Evolutionary conservation across 2,888 invertebrate species (phyloP).

Genomic region (Caenorhabditis imperialis): DNA sequence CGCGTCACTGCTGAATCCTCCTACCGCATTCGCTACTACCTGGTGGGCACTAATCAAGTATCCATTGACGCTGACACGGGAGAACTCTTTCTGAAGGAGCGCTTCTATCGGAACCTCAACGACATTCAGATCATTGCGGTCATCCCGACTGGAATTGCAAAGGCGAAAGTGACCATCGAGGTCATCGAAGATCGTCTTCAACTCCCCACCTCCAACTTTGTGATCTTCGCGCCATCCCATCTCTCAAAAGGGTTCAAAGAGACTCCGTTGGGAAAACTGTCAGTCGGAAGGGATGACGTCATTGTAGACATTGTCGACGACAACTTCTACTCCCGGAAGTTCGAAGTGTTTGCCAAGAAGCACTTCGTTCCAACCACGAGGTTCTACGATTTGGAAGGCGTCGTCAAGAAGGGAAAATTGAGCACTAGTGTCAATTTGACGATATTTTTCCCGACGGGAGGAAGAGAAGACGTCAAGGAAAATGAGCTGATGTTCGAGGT

Average conservation of each 20-base stretch:
- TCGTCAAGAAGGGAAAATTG: slow-evolving; percentile 41
- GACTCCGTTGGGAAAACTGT: slow-evolving; percentile 32
- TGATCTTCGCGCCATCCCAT: slow-evolving; percentile 25
- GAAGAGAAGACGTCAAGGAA: not conserved
- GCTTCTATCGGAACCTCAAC: slow-evolving; percentile 27
- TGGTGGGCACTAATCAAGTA: slow-evolving; percentile 38
- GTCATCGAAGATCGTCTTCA: slow-evolving; percentile 42
- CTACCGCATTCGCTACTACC: slow-evolving; percentile 46
- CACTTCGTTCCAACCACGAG: slow-evolving; percentile 2
- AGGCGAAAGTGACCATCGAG: slow-evolving; percentile 45
- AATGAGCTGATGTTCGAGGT: slow-evolving; percentile 33
- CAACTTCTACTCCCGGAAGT: slow-evolving; percentile 33
- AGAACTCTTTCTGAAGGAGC: slow-evolving; percentile 39
- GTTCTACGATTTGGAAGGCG: slow-evolving; percentile 34
- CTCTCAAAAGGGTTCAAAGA: no score
- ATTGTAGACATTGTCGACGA: slow-evolving; percentile 47
- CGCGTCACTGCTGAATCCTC: slow-evolving; percentile 56
- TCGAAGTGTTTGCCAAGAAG: slow-evolving; percentile 22
- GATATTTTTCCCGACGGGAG: slow-evolving; percentile 12
- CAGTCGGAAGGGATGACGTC: slow-evolving; percentile 50
- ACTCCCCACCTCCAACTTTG: slow-evolving; percentile 21
- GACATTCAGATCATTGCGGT: slow-evolving; percentile 41
- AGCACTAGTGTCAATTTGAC: slow-evolving; percentile 32
- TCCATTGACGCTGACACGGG: slow-evolving; percentile 46
- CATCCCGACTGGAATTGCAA: slow-evolving; percentile 36